Evolutionary conservation across 2,888 invertebrate genomes (phyloP), one percentile per base, ranked within the genome.

Genomic region (Dynastes tityus): DNA sequence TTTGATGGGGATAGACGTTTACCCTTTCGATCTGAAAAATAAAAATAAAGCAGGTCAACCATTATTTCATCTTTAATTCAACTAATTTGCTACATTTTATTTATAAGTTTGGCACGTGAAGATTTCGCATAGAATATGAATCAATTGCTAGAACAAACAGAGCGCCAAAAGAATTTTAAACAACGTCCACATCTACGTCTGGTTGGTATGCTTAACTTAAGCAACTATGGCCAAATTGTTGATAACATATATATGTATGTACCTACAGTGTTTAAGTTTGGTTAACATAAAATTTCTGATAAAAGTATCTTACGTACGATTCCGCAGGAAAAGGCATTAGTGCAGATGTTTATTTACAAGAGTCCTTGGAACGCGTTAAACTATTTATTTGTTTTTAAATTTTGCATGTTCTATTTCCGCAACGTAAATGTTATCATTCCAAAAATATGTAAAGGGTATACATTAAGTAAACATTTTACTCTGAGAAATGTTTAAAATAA

Each of bases 21-120:
- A 76, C 37, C 45, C 74, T 64, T 76, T 71, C 67, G 63, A 76
- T 58, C 79, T 79, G 76, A n/a, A 76, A 16, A 79, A 45, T 9
- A 55, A 32, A 37, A 70, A 40, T 2, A 29, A 68, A 68, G 2
- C 29, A 55, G n/a, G 45, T 37, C 16, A 29, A 11, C n/a, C 1
- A 16, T 58, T 74, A 58, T 5, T 29, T 32, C n/a, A 58, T 49
- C 13, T 63, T 45, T 49, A 45, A 75, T 63, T 32, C 11, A 37
- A 16, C n/a, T 16, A 13, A 16, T 27, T 37, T 22, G 11, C 45
- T 37, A 37, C 2, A 37, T 37, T 37, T 37, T 37, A 37, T 37
- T 37, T 6, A 2, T 22, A 22, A 22, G 22, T 22, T 22, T 22
- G 22, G 22, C 22, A 22, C 1, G 22, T 22, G 22, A 22, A 22